A percentile compares a stretch with the other conserved stretches of the same genome.
Evolutionary conservation across 2,113 vertebrate genomes (phyloP).

Genomic region (Rhadina sibilatrix): DNA sequence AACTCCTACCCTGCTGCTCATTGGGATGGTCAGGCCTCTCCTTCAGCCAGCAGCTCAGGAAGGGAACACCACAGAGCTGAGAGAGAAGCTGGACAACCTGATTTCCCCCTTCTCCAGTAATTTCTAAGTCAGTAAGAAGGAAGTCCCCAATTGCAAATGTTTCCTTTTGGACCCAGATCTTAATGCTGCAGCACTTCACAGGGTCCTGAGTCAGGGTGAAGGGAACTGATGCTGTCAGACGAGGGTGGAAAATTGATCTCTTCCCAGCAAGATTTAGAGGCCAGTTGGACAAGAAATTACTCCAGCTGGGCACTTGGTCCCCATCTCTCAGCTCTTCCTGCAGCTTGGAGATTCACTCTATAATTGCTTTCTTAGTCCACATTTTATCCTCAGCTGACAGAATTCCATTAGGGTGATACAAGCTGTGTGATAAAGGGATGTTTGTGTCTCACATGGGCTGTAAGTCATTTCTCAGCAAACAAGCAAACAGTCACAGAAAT

Average conservation of each 20-base stretch:
- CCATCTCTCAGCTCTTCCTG: conserved; percentile 23
- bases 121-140: background rate
- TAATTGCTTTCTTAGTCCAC: conserved; percentile 55
- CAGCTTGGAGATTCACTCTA: conserved; percentile 25
- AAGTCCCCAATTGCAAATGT: background rate
- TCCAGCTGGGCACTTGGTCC: background rate
- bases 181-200: background rate
- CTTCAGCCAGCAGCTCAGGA: background rate
- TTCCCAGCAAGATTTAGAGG: conserved; percentile 36
- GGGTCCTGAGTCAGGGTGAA: background rate
- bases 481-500: conserved; percentile 50
- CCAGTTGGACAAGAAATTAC: conserved; percentile 36
- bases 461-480: conserved; percentile 61
- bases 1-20: background rate
- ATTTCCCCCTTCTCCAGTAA: background rate
- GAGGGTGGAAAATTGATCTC: conserved; percentile 24
- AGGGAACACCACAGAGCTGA: background rate
- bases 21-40: background rate
- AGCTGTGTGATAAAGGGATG: conserved; percentile 63
- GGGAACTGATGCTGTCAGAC: conserved; percentile 23
- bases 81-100: background rate
- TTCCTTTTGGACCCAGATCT: background rate
- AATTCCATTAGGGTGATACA: conserved; percentile 66
- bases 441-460: conserved; percentile 51
- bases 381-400: conserved; percentile 51